A percentile compares a stretch with the other conserved stretches of the same genome.
Conservation (phyloP, 2,113 vertebrate species). For the Onychorhynchus coronatus region DNA sequence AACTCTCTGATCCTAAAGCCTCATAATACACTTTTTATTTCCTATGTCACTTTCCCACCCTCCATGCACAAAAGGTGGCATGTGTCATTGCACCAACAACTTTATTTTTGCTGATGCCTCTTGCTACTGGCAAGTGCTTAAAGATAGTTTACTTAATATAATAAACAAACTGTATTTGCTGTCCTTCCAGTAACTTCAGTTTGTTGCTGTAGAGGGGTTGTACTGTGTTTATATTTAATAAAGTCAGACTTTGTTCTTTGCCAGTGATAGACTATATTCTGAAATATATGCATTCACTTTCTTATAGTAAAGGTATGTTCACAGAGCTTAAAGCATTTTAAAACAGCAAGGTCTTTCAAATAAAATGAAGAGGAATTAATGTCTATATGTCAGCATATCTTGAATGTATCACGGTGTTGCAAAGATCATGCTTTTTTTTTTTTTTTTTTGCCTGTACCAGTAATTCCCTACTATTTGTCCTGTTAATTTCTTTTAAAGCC, state of each 20-base stretch:
- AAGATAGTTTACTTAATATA: background rate
- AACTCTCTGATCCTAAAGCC: background rate
- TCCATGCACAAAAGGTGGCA: background rate
- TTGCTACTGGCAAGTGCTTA: background rate
- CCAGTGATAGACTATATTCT: background rate
- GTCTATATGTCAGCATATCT: background rate
- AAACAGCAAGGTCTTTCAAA: background rate
- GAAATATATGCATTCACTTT: background rate
- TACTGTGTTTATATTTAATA: background rate
- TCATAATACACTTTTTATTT: background rate
- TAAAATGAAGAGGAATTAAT: background rate
- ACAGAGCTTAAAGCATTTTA: background rate
- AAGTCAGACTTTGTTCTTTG: background rate
- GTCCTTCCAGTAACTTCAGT: background rate
- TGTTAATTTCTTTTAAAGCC: background rate
- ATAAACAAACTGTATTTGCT: background rate
- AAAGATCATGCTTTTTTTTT: background rate
- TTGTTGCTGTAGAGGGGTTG: background rate
- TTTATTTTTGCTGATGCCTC: background rate
- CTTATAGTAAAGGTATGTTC: background rate
- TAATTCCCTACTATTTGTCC: background rate
- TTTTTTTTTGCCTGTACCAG: background rate
- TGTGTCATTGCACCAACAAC: background rate
- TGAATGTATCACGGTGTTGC: background rate
- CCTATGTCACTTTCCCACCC: background rate